phyloP scores from a whole-genome alignment of 2,797 vertebrate species.

The Bovichtus diacanthus region DNA sequence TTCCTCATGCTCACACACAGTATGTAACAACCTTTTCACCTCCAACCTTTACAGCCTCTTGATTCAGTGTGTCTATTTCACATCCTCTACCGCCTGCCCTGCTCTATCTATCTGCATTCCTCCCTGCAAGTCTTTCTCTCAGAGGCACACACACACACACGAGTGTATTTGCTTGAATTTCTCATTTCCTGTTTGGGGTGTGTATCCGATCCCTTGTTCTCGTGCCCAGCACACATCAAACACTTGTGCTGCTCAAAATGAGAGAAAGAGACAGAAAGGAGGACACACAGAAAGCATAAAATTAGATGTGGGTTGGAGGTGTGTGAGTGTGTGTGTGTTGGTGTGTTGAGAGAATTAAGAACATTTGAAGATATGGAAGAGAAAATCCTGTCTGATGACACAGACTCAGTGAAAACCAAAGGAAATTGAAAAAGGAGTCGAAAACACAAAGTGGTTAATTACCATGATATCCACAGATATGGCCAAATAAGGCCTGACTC shows the following conservation, averaged over 20 bases:
- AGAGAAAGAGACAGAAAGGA: slow-evolving; percentile 40
- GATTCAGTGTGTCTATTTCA: slow-evolving; percentile 61
- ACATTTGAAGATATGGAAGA: slow-evolving; percentile 15
- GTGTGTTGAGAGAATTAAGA: slow-evolving; percentile 17
- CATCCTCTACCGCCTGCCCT: slow-evolving; percentile 46
- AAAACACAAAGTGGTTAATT: slow-evolving; percentile 46
- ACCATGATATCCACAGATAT: slow-evolving; percentile 27
- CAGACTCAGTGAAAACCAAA: slow-evolving; percentile 22
- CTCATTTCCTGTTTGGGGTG: slow-evolving; percentile 88
- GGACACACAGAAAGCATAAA: slow-evolving; percentile 27
- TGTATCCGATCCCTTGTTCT: slow-evolving; percentile 83
- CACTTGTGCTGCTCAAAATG: slow-evolving; percentile 44
- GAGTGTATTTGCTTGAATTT: slow-evolving; percentile 78
- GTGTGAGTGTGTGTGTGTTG: slow-evolving; percentile 5
- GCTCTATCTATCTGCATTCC: slow-evolving; percentile 52
- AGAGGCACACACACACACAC: slow-evolving; percentile 58
- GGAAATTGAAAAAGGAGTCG: slow-evolving; percentile 20
- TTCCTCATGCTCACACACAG: slow-evolving; percentile 16
- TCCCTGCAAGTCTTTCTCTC: slow-evolving; percentile 40
- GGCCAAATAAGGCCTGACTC: slow-evolving; percentile 47
- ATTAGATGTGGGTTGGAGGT: no score
- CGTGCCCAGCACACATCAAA: slow-evolving; percentile 83
- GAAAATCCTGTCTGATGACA: slow-evolving; percentile 41
- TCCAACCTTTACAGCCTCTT: slow-evolving; percentile 36
- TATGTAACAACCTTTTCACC: slow-evolving; percentile 45